Base-by-base conservation (phyloP, 2,113 vertebrate species). In the Lepus timidus region DNA sequence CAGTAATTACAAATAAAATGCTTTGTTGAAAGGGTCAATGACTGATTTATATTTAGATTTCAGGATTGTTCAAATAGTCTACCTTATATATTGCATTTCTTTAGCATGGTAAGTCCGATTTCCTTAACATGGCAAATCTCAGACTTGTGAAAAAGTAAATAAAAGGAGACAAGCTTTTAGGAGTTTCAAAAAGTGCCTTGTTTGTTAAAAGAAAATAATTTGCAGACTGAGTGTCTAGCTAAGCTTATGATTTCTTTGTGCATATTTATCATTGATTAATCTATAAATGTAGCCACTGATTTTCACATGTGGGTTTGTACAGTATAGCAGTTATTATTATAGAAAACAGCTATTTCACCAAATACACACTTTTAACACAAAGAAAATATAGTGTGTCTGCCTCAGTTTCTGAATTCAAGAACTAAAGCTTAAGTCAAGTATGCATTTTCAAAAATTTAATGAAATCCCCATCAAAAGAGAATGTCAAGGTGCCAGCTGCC, bases 361-460 rank as follows among this genome's bases (percentile, higher is more conserved):
- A 88, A 44, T 3, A 65, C 51, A 78, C 25, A 64, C 33, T 90
- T 55, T 55, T 78, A 95, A 29, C 20, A 88, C 75, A 85, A 87
- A 90, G 44, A 19, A 92, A 93, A 90, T 75, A 44, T 4, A 61
- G 3, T 55, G 4, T 33, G 4, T 64, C 67, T 79, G 16, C 13
- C 71, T 88, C 51, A 51, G 85, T 88, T 16, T 51, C 31, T 91
- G 82, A 92, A 29, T 25, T 92, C 20, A 58, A n/a, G 23, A 85
- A 36, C 44, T 64, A 79, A 75, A 49, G 27, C 20, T 88, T 52
- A 93, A 88, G 74, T 85, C 52, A 94, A 94, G 36, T 44, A 85
- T 52, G 19, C 33, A 58, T 95, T 93, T 95, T 92, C 70, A 51
- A 92, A 88, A 85, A 90, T 74, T 65, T 90, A 90, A 84, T 95